These are phyloP conservation scores for Nycticorax nycticorax DNA, from an alignment of 2,113 vertebrate species.

Conservation along the genomic window DNA sequence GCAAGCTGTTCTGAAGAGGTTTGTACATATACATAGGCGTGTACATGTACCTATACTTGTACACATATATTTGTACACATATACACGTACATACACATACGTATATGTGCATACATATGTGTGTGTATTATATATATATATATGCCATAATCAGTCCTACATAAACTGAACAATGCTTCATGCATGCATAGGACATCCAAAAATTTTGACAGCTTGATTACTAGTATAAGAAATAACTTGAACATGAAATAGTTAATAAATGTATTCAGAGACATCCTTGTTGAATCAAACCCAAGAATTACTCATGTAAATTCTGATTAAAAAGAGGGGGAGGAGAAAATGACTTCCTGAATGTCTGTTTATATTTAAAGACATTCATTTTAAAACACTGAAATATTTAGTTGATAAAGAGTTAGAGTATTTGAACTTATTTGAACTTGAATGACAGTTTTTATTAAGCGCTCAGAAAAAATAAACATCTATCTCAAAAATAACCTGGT, in stretches of 20 bases:
- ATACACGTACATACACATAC: too few species aligned
- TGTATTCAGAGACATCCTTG: neutral
- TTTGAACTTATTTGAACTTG: neutral
- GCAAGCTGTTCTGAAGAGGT: neutral
- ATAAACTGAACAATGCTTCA: neutral
- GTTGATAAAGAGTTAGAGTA: neutral
- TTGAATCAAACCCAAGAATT: neutral
- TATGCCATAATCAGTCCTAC: neutral
- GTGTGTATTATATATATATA: too few species aligned
- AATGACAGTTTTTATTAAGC: neutral
- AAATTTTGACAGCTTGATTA: neutral
- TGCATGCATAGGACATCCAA: neutral
- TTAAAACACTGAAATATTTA: neutral
- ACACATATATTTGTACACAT: too few species aligned
- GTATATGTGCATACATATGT: fast-evolving
- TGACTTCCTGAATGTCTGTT: neutral
- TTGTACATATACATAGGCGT: neutral
- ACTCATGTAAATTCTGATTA: neutral
- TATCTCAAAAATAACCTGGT: neutral
- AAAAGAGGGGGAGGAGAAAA: neutral
- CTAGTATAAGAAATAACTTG: neutral
- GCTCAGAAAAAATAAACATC: neutral
- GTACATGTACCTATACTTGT: fast-evolving
- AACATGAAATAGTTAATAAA: neutral
- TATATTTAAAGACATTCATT: neutral